Conservation (phyloP, 2,888 invertebrate genomes). For the Mesoligia furuncula region DNA sequence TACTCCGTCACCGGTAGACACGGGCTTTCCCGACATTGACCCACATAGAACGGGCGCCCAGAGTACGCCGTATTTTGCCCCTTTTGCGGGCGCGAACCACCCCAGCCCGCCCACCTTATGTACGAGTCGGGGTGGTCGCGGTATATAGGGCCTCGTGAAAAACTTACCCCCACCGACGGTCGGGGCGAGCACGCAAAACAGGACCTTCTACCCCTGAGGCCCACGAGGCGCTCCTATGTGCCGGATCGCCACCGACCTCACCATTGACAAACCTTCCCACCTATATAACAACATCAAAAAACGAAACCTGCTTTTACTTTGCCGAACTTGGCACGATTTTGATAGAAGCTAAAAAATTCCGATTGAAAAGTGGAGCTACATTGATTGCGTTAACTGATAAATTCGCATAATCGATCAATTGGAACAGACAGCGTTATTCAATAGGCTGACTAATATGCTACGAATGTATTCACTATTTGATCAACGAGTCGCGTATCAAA, state of each 20-base stretch:
- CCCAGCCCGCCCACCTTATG: conserved; percentile 89
- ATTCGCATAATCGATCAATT: conserved; percentile 57
- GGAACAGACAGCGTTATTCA: conserved; percentile 43
- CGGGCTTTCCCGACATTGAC: conserved; percentile 91
- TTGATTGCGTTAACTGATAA: conserved; percentile 55
- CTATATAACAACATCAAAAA: conserved; percentile 58
- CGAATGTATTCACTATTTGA: conserved; percentile 40
- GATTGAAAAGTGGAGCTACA: conserved; percentile 35
- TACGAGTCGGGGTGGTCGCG: conserved; percentile 90
- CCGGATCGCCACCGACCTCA: conserved; percentile 78
- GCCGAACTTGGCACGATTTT: conserved; percentile 54
- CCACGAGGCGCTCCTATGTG: conserved; percentile 84
- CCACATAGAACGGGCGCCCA: conserved; percentile 90
- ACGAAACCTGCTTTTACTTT: conserved; percentile 52
- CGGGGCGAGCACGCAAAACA: conserved; percentile 89
- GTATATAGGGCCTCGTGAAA: conserved; percentile 91
- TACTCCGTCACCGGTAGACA: conserved; percentile 90
- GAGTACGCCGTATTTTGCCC: conserved; percentile 91
- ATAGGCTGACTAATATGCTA: conserved; percentile 47
- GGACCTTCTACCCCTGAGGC: conserved; percentile 87
- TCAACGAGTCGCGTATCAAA: conserved; percentile 35
- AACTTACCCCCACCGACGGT: conserved; percentile 89
- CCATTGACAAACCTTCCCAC: conserved; percentile 63
- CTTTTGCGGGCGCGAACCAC: conserved; percentile 91
- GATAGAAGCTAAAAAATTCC: conserved; percentile 24